phyloP scores from a whole-genome alignment of 2,113 vertebrate genomes.

The Sardina pilchardus region DNA sequence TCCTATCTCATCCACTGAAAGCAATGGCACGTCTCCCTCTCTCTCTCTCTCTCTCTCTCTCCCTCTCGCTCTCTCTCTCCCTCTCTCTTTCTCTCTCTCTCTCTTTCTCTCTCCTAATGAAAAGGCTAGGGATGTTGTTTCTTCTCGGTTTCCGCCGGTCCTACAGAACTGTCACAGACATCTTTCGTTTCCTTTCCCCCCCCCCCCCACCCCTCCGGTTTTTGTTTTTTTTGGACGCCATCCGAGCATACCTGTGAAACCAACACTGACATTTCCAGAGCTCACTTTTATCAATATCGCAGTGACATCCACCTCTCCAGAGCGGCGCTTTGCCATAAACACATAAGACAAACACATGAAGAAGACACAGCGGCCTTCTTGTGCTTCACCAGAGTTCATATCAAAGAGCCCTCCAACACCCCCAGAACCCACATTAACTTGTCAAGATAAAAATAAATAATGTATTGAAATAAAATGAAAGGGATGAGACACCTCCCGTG shows the following conservation, averaged over 20 bases:
- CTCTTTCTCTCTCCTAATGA: not conserved
- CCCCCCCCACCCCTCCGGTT: not conserved
- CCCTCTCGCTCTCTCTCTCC: not conserved
- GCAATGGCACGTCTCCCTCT: slow-evolving; percentile 7
- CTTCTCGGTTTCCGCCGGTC: slow-evolving; percentile 31
- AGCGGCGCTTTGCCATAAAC: slow-evolving; percentile 27
- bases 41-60: not conserved
- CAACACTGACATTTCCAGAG: slow-evolving; percentile 36
- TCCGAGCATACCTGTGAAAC: slow-evolving; percentile 33
- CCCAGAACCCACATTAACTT: slow-evolving; percentile 38
- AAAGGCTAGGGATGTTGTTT: slow-evolving; percentile 31
- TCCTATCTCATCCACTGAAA: not conserved
- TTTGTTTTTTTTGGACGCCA: slow-evolving; percentile 11
- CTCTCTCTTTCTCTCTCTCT: not conserved
- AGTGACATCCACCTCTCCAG: slow-evolving; percentile 27
- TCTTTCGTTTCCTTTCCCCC: not conserved
- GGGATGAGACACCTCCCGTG: slow-evolving; percentile 8
- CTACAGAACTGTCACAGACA: slow-evolving; percentile 44
- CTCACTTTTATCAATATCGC: slow-evolving; percentile 36
- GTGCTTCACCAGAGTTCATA: slow-evolving; percentile 33
- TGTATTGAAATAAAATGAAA: slow-evolving; percentile 45
- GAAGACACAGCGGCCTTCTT: slow-evolving; percentile 9
- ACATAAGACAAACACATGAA: slow-evolving; percentile 32
- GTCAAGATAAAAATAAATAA: slow-evolving; percentile 51
- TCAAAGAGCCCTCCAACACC: slow-evolving; percentile 34